Evolutionary conservation across 1,140 invertebrate species (phyloP).

Genomic region (Hestina assimilis): DNA sequence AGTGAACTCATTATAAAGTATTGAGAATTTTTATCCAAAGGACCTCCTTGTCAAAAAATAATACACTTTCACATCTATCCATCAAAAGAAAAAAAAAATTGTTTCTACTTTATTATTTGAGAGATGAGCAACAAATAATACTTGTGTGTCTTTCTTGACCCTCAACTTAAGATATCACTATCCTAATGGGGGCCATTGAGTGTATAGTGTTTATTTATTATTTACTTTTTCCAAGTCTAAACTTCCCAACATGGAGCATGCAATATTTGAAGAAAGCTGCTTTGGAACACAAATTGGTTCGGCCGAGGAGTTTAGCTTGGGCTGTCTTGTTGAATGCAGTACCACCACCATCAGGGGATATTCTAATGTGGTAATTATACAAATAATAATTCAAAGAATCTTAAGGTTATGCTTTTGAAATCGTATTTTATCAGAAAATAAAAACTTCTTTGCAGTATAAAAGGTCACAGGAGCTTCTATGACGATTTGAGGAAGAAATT

Average conservation of each 20-base stretch:
- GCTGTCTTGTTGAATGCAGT: constrained; percentile 58
- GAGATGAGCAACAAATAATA: too few relatives aligned
- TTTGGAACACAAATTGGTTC: constrained; percentile 43
- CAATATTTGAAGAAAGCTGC: constrained; percentile 51
- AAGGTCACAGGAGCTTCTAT: constrained; percentile 60
- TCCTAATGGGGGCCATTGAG: too few relatives aligned
- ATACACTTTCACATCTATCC: too few relatives aligned
- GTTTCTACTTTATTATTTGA: too few relatives aligned
- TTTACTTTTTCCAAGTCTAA: constrained; percentile 36
- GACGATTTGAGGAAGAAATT: constrained; percentile 55
- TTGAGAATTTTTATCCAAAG: too few relatives aligned
- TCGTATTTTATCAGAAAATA: too few relatives aligned
- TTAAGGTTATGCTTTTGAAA: too few relatives aligned
- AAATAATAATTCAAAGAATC: too few relatives aligned
- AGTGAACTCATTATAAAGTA: too few relatives aligned
- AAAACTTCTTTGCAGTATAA: constrained; percentile 62
- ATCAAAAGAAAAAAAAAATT: too few relatives aligned
- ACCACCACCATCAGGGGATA: constrained; percentile 54
- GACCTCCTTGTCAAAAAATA: too few relatives aligned
- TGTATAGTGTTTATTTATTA: not conserved
- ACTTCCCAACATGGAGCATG: constrained; percentile 58
- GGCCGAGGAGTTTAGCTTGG: constrained; percentile 63
- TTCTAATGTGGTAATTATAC: constrained; percentile 48
- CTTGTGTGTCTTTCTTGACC: constrained; percentile 17
- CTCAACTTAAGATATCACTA: too few relatives aligned